Percentiles rank a stretch among this genome's conserved stretches.
phyloP scores from a whole-genome alignment of 2,113 vertebrate species.

The Todiramphus saurophagus region DNA sequence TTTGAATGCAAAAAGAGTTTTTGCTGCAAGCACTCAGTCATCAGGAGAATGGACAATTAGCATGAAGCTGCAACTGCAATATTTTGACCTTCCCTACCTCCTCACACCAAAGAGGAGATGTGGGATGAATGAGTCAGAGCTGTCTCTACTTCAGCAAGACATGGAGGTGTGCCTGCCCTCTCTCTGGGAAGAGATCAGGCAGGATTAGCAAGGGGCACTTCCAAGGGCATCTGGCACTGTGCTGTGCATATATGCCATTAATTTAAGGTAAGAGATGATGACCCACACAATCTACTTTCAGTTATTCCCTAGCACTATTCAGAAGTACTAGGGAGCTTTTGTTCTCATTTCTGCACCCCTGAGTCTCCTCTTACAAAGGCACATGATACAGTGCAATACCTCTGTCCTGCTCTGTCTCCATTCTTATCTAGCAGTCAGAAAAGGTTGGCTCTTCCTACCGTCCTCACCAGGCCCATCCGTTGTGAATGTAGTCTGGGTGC shows the following conservation, averaged over 20 bases:
- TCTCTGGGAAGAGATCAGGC: not conserved
- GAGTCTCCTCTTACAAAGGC: not conserved
- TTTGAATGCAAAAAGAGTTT: conserved; percentile 2
- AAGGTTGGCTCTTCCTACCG: not conserved
- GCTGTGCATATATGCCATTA: not conserved
- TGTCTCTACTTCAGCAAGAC: not conserved
- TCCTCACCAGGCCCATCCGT: not conserved
- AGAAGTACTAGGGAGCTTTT: not conserved
- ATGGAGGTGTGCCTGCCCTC: not conserved
- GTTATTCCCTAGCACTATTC: not conserved
- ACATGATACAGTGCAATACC: not conserved
- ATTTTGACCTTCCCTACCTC: not conserved
- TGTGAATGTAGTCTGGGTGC: not conserved
- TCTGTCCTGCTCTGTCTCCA: not conserved
- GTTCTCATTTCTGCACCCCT: not conserved
- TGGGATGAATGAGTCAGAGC: not conserved
- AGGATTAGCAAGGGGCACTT: not conserved
- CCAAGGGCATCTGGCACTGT: not conserved
- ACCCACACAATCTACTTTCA: not conserved
- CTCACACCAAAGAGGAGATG: not conserved
- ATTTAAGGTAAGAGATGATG: not conserved
- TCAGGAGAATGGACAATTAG: not conserved
- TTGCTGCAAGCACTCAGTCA: not conserved
- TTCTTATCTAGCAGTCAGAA: not conserved
- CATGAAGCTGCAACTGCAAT: not conserved